Conservation (phyloP, 2,797 vertebrate genomes). For the Perdix hodgsoniae region DNA sequence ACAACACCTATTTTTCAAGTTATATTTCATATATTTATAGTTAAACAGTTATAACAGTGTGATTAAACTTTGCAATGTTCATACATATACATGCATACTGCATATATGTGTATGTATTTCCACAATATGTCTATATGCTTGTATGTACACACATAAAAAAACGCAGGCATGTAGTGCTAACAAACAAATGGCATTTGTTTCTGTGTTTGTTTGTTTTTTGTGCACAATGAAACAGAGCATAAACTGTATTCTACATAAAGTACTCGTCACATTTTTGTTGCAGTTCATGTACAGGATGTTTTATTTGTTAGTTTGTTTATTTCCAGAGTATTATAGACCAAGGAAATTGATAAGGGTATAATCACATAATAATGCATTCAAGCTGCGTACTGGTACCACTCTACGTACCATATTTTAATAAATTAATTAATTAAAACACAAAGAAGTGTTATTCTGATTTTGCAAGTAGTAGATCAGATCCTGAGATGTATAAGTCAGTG, state of each 20-base stretch:
- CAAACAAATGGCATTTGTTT: background rate
- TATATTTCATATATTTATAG: background rate
- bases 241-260: background rate
- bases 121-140: background rate
- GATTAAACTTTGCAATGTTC: background rate
- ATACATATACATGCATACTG: background rate
- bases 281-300: background rate
- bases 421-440: background rate
- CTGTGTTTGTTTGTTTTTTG: background rate
- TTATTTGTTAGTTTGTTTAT: background rate
- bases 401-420: background rate
- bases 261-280: background rate
- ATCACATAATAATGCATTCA: background rate
- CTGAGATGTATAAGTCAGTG: background rate
- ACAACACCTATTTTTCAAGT: background rate
- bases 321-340: background rate
- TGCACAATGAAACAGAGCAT: background rate
- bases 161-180: background rate
- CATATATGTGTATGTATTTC: background rate
- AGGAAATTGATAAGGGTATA: background rate
- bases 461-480: background rate
- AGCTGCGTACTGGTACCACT: background rate
- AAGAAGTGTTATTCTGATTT: background rate
- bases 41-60: background rate
- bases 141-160: background rate